Percentiles rank a stretch among this genome's conserved stretches.
Evolutionary conservation across 37 sponge, comb jelly and placozoan species (phyloP).

Genomic region (Oopsacas minuta): DNA sequence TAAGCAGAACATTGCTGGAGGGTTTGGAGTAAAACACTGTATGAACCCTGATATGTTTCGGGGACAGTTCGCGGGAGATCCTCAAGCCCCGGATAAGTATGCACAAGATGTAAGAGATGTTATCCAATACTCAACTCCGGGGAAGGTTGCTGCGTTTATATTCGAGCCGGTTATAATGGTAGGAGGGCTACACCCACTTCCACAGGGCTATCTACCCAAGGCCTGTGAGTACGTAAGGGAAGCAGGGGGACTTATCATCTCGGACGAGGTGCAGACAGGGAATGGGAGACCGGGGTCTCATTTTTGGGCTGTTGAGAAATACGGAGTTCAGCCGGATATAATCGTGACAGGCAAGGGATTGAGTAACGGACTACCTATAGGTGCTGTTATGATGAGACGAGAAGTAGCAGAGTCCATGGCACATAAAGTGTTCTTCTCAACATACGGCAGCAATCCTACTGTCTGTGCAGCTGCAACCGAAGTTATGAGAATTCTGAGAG

Average conservation of each 20-base stretch:
- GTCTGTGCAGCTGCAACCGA: slow-evolving; percentile 70
- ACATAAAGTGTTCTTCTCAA: neutral
- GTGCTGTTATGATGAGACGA: neutral
- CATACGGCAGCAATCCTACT: slow-evolving; percentile 63
- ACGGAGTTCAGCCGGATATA: neutral
- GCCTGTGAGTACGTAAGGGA: slow-evolving; percentile 12
- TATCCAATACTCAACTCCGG: neutral
- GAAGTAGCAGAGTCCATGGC: neutral
- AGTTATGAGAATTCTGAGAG: slow-evolving; percentile 57
- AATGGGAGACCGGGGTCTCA: neutral
- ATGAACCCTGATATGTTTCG: slow-evolving; percentile 9
- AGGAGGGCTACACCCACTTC: neutral
- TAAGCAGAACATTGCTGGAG: neutral
- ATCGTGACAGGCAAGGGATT: neutral
- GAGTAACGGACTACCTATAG: neutral
- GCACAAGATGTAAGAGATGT: neutral
- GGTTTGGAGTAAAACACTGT: neutral
- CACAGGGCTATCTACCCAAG: neutral
- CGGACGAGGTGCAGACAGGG: slow-evolving; percentile 10
- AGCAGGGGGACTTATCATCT: slow-evolving; percentile 4
- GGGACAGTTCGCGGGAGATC: neutral
- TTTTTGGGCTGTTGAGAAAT: neutral
- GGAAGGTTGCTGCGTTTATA: neutral
- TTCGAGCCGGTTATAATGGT: slow-evolving; percentile 9
- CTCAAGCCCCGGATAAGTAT: neutral